Base-by-base conservation (phyloP, 2,797 vertebrate genomes). In the Pelobates cultripes region DNA sequence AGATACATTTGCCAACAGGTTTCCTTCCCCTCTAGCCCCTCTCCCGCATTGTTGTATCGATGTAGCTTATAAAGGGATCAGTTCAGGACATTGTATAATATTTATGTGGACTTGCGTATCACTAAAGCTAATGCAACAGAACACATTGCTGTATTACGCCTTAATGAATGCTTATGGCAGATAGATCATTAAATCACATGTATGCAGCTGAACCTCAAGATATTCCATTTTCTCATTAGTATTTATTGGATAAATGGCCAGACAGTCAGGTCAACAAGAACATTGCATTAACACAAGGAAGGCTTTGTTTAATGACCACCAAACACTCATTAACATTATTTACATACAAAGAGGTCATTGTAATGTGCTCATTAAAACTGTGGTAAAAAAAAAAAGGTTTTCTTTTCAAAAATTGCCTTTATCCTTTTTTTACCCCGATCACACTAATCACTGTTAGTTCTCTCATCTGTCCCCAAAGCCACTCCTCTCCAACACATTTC, bases 331-430 rank as follows among this genome's bases (percentile, higher is more conserved):
- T 78, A 83, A 61, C 63, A 69, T 74, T 78, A 82, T 47, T 28
- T 51, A 53, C 40, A 74, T 51, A 70, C 76, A 83, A 70, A 83
- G 70, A 78, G 66, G 71, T 74, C 53, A 64, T 78, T 83, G 70
- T 78, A 40, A 78, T 69, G 64, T 70, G 75, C 81, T 83, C 81
- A 83, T 83, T 83, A 83, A 78, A 73, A 69, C 60, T 5, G 28
- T 73, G 51, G 70, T 53, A 43, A 42, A 63, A 74, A 43, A 42
- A 63, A 78, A 80, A 40, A 60, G 12, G 4, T 14, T 74, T 63
- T 69, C 6, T 5, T 60, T 40, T 73, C 43, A 43, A 17, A 69
- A 78, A 83, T 83, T 83, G 70, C 70, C 75, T 60, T 74, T 73
- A 74, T 61, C 78, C 69, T 44, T 40, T 7, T 82, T 73, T 69